A percentile compares a stretch with the other conserved stretches of the same genome.
Evolutionary conservation across 2,888 invertebrate species (phyloP).

Genomic region (Trichogramma evanescens): DNA sequence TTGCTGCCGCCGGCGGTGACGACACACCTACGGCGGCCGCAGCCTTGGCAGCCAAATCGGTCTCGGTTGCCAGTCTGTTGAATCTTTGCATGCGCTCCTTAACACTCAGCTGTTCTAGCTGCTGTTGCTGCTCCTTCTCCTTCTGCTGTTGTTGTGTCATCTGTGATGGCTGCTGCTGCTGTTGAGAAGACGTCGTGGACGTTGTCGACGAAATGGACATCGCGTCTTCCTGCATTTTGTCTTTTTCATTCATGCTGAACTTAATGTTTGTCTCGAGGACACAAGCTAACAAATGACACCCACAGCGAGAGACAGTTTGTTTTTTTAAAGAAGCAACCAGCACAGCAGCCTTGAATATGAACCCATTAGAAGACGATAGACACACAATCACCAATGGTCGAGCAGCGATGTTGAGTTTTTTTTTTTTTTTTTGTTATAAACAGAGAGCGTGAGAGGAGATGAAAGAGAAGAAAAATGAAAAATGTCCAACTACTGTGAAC

Average conservation of each 20-base stretch:
- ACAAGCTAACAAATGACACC: background rate
- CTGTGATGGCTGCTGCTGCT: background rate
- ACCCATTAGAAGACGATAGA: background rate
- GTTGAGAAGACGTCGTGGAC: too few species aligned
- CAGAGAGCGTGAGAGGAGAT: too few species aligned
- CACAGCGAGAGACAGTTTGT: background rate
- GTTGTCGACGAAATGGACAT: too few species aligned
- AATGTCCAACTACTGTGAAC: too few species aligned
- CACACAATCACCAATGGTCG: too few species aligned
- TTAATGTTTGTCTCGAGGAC: background rate
- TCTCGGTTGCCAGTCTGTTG: slow-evolving; percentile 82
- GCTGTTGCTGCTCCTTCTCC: slow-evolving; percentile 65
- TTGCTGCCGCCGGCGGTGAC: slow-evolving; percentile 26
- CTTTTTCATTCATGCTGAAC: background rate
- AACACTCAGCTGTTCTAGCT: slow-evolving; percentile 65
- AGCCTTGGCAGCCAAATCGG: slow-evolving; percentile 47
- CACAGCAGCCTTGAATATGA: background rate
- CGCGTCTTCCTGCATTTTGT: slow-evolving; percentile 40
- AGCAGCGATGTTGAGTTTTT: too few species aligned
- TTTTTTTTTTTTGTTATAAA: too few species aligned
- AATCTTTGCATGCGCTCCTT: slow-evolving; percentile 89
- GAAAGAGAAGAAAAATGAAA: too few species aligned
- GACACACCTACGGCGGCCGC: slow-evolving; percentile 28
- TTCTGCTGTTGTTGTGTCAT: slow-evolving; percentile 58
- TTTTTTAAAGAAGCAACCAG: slow-evolving; percentile 4